These are phyloP conservation scores for Centrocercus urophasianus DNA, from an alignment of 2,113 vertebrate genomes.

Conservation along the genomic window DNA sequence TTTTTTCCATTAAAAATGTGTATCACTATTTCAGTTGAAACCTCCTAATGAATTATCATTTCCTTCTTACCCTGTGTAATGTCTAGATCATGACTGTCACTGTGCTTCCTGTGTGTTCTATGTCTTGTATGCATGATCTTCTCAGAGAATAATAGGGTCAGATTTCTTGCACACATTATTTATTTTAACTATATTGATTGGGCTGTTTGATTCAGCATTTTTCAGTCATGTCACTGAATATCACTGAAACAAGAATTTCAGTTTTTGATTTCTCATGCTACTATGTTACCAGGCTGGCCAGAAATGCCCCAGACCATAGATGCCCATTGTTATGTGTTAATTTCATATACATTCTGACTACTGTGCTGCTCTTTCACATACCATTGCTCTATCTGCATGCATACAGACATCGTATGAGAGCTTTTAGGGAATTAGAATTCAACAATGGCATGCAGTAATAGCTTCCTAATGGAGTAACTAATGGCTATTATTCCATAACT, in stretches of 20 bases:
- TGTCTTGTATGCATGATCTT: background rate
- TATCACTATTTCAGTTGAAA: slow-evolving; percentile 51
- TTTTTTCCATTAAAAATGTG: slow-evolving; percentile 15
- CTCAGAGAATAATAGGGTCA: background rate
- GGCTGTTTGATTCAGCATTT: background rate
- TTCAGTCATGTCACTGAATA: background rate
- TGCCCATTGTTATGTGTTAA: background rate
- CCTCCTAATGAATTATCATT: background rate
- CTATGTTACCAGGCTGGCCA: background rate
- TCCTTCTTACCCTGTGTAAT: background rate
- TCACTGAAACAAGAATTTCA: background rate
- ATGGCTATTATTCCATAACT: background rate
- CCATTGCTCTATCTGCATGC: background rate
- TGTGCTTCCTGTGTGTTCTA: background rate
- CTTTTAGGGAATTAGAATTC: slow-evolving; percentile 8
- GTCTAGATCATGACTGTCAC: background rate
- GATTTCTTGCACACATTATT: background rate
- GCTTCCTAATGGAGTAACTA: slow-evolving; percentile 13
- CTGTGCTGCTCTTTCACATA: background rate
- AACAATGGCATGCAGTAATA: background rate
- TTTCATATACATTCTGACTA: background rate
- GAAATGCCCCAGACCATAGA: background rate
- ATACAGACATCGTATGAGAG: background rate
- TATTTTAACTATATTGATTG: background rate
- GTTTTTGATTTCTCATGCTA: background rate